Conservation (phyloP, 2,888 invertebrate genomes). For the Pedicia rivosa region DNA sequence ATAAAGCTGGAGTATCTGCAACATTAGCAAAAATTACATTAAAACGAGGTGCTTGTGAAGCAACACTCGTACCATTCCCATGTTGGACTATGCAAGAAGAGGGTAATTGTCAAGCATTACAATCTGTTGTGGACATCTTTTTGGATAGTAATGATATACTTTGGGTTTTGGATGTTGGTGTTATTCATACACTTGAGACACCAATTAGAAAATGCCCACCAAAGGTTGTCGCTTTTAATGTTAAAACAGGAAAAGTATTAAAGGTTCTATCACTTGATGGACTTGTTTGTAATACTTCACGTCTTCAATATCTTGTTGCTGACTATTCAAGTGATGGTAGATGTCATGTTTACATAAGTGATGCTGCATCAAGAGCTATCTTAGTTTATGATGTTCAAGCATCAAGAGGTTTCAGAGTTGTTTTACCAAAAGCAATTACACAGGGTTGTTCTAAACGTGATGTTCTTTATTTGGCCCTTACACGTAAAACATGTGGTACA, state of each 20-base stretch:
- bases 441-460: slow-evolving; percentile 36
- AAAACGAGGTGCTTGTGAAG: slow-evolving; percentile 31
- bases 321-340: slow-evolving; percentile 46
- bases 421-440: slow-evolving; percentile 38
- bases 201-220: slow-evolving; percentile 50
- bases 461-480: slow-evolving; percentile 48
- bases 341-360: slow-evolving; percentile 45
- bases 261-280: slow-evolving; percentile 43
- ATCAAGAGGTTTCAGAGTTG: slow-evolving; percentile 44
- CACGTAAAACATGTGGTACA: slow-evolving; percentile 39
- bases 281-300: slow-evolving; percentile 38
- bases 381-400: slow-evolving; percentile 48
- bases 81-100: slow-evolving; percentile 46
- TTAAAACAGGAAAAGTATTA: slow-evolving; percentile 41
- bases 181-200: slow-evolving; percentile 46
- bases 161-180: slow-evolving; percentile 57
- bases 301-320: slow-evolving; percentile 50
- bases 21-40: slow-evolving; percentile 42
- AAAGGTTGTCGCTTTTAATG: slow-evolving; percentile 46
- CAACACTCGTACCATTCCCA: slow-evolving; percentile 42
- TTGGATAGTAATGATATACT: slow-evolving; percentile 45
- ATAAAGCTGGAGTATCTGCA: slow-evolving; percentile 46
- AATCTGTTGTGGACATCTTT: slow-evolving; percentile 52
- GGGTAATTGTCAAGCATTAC: slow-evolving; percentile 44
- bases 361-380: slow-evolving; percentile 49